A percentile compares a stretch with the other conserved stretches of the same genome.
These are phyloP conservation scores for Neodon shergylaensis DNA, from an alignment of 2,113 vertebrate species.

Conservation along the genomic window DNA sequence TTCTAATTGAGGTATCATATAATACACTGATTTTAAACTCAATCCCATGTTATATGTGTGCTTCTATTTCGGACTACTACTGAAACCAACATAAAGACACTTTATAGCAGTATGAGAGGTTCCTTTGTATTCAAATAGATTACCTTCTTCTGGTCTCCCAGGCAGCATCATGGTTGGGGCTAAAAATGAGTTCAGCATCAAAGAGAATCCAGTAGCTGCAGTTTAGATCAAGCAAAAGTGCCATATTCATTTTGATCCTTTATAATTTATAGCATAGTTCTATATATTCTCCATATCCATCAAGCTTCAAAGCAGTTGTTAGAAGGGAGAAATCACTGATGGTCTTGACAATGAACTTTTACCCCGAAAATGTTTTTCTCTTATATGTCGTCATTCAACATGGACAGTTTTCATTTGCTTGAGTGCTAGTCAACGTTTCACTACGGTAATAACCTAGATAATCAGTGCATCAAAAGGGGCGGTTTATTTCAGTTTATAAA, in stretches of 20 bases:
- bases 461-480: no score
- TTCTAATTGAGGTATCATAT: not conserved
- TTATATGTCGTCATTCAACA: not conserved
- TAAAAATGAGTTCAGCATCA: not conserved
- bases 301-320: not conserved
- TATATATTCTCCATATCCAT: not conserved
- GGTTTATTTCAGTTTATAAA: not conserved
- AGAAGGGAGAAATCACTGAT: not conserved
- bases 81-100: not conserved
- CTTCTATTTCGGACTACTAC: not conserved
- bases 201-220: not conserved
- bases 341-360: accelerated
- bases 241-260: not conserved
- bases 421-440: not conserved
- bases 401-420: not conserved
- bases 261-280: not conserved
- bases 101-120: not conserved
- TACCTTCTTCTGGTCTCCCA: not conserved
- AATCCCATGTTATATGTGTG: not conserved
- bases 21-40: not conserved
- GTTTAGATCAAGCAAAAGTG: accelerated
- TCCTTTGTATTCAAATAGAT: not conserved
- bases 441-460: not conserved
- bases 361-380: not conserved
- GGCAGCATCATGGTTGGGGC: not conserved